Percentiles rank a stretch among this genome's conserved stretches.
Evolutionary conservation across 2,113 vertebrate species (phyloP).

Genomic region (Trogon melanurus): DNA sequence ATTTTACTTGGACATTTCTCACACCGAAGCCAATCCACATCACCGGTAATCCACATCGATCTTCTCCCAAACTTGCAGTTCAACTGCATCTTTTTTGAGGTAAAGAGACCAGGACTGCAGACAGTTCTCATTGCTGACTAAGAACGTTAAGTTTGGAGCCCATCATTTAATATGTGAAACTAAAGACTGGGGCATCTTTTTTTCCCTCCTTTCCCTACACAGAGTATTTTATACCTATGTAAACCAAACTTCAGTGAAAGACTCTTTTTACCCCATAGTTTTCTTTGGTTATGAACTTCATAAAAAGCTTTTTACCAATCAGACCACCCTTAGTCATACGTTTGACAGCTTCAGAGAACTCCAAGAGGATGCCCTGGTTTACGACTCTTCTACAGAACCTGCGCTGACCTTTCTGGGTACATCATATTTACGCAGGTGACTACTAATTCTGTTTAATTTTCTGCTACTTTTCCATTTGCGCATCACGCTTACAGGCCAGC

Average conservation of each 20-base stretch:
- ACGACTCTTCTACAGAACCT: neutral
- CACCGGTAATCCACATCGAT: neutral
- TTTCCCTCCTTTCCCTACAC: rapidly evolving
- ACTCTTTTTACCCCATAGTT: neutral
- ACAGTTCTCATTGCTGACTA: neutral
- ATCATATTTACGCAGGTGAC: neutral
- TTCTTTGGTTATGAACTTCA: neutral
- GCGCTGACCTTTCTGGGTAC: neutral
- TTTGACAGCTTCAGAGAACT: neutral
- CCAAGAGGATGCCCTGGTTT: neutral
- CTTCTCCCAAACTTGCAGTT: neutral
- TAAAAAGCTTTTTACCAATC: neutral
- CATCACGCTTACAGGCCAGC: neutral
- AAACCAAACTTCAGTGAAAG: neutral
- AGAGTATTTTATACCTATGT: neutral
- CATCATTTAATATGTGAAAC: neutral
- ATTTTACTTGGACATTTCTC: neutral
- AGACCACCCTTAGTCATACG: neutral
- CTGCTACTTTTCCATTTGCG: neutral
- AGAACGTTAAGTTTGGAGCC: neutral
- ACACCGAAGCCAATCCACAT: neutral
- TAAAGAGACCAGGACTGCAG: neutral
- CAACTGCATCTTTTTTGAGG: neutral
- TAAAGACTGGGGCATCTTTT: neutral
- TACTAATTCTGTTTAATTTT: neutral